Conservation (phyloP, 2,797 vertebrate genomes). For the Pseudochirops cupreus region DNA sequence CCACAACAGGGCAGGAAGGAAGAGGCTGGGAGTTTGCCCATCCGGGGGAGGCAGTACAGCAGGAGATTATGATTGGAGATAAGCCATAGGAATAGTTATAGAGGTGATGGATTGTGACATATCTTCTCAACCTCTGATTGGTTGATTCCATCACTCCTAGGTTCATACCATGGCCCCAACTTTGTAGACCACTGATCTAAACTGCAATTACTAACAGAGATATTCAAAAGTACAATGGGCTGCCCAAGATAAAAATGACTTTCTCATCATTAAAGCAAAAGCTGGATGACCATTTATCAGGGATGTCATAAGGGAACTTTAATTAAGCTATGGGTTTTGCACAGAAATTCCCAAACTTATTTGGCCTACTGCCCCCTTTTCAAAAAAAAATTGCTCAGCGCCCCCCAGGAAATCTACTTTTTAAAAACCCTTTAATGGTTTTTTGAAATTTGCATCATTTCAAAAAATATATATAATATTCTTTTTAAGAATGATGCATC, state of each 20-base stretch:
- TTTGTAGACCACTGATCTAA: not conserved
- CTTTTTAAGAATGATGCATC: too few relatives aligned
- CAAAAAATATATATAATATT: too few relatives aligned
- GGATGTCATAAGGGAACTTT: not conserved
- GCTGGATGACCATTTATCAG: not conserved
- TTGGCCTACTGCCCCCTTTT: too few relatives aligned
- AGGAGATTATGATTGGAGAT: not conserved
- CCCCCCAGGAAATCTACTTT: too few relatives aligned
- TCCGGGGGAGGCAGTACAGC: not conserved
- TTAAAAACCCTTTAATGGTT: too few relatives aligned
- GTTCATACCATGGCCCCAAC: not conserved
- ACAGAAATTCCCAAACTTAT: too few relatives aligned
- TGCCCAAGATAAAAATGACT: not conserved
- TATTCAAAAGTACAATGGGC: not conserved
- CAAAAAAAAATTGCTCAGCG: too few relatives aligned
- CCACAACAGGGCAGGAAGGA: not conserved
- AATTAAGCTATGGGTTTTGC: not conserved
- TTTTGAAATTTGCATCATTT: too few relatives aligned
- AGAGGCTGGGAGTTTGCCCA: not conserved
- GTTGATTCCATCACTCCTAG: not conserved
- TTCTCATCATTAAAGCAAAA: not conserved
- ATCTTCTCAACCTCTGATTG: not conserved
- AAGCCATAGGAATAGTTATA: not conserved
- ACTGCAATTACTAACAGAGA: not conserved
- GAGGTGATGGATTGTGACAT: not conserved